Evolutionary conservation across 2,797 vertebrate species (phyloP), one percentile per base, ranked within the genome.

Genomic region (Anguilla marmorata): DNA sequence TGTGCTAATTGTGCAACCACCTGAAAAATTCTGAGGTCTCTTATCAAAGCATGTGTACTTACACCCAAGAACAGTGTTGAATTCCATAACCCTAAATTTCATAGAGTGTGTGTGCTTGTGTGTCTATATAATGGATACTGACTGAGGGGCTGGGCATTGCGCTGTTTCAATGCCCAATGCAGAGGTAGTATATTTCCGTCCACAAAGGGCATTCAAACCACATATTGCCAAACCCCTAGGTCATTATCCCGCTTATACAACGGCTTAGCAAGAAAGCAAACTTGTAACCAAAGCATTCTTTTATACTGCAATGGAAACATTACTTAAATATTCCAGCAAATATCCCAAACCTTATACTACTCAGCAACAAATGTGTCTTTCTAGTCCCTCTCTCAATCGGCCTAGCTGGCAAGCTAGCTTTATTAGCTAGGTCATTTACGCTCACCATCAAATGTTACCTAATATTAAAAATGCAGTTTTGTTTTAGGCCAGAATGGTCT

Each of bases 1-100:
- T 96, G 94, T 96, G 96, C 95, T 96, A 96, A 94, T 96, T 94
- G 94, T 94, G 95, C 95, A 96, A 93, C 92, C 91, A 95, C 93
- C 95, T 94, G 94, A 95, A 96, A 93, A 91, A 93, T 92, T 89
- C 91, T 92, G 92, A 95, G 92, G 92, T 95, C 94, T 94, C 92
- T 93, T 93, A 88, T 94, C 91, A 91, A 93, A 94, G 94, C 93
- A 93, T 95, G 92, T 95, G 94, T 94, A 93, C 93, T 93, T 94
- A 93, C 94, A 95, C 93, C 95, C 95, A 93, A 93, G 93, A 93
- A 94, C 90, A 93, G 88, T 95, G 94, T 93, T 94, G 91, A 88
- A 90, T 93, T 94, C 94, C 91, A 91, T 94, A 92, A 92, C 92
- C 94, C 94, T 94, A 93, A 79, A 91, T 92, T 86, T 93, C 93